Evolutionary conservation across 2,797 vertebrate genomes (phyloP).

Genomic region (Euphonia xanthogaster): DNA sequence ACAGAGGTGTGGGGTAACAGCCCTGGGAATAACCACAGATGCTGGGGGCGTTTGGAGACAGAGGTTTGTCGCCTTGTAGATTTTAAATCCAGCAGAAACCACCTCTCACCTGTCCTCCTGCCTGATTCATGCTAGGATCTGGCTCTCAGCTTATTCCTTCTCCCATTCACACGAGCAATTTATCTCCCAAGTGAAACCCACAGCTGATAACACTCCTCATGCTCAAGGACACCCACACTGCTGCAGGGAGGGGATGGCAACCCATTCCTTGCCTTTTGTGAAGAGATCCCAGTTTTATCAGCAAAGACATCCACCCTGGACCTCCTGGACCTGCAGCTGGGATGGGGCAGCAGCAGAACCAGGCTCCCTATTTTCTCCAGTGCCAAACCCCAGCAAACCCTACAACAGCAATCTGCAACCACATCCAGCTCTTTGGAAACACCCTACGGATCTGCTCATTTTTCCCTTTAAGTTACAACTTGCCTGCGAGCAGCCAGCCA

Average conservation of each 20-base stretch:
- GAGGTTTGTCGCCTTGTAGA: accelerated
- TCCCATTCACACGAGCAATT: neutral
- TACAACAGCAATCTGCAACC: neutral
- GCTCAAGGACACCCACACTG: neutral
- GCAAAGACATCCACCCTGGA: neutral
- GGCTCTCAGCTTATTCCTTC: neutral
- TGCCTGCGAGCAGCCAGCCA: neutral
- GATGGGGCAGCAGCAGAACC: accelerated
- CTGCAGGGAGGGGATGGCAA: neutral
- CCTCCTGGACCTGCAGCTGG: neutral
- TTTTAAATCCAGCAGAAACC: neutral
- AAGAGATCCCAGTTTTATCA: neutral
- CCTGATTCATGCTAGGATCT: neutral
- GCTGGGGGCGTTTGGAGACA: neutral
- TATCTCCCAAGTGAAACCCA: neutral
- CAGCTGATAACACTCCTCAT: neutral
- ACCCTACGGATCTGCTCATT: neutral
- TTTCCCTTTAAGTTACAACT: neutral
- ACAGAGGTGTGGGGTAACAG: neutral
- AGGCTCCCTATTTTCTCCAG: neutral
- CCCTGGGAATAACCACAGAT: neutral
- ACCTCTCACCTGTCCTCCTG: neutral
- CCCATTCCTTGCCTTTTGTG: neutral
- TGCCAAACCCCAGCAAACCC: neutral
- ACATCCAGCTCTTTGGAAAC: neutral